Percentiles rank a stretch among this genome's conserved stretches.
phyloP scores from a whole-genome alignment of 2,113 vertebrate species.

The Copsychus sechellarum region DNA sequence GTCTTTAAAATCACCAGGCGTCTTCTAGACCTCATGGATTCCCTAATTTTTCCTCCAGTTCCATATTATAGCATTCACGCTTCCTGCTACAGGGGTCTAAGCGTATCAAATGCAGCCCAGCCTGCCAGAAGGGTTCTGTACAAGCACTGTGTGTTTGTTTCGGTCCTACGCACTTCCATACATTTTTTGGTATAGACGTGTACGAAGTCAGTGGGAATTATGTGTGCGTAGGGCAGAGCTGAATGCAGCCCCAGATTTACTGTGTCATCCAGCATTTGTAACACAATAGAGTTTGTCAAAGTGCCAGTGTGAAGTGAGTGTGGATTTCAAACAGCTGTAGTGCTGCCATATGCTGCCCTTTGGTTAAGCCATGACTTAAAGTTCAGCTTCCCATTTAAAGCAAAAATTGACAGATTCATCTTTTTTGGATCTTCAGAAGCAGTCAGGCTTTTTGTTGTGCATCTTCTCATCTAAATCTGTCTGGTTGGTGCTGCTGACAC shows the following conservation, averaged over 20 bases:
- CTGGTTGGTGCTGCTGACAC: not conserved
- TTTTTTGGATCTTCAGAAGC: slow-evolving; percentile 1
- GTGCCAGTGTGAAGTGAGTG: slow-evolving; percentile 31
- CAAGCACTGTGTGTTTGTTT: not conserved
- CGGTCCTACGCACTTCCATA: not conserved
- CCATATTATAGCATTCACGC: not conserved
- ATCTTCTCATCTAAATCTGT: not conserved
- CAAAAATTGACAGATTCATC: slow-evolving; percentile 45
- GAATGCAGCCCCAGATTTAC: slow-evolving; percentile 8
- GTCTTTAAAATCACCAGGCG: not conserved
- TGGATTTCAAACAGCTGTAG: slow-evolving; percentile 55
- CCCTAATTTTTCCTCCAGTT: not conserved
- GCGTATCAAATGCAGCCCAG: not conserved
- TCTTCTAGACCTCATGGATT: not conserved
- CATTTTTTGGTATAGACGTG: not conserved
- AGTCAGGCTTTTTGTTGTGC: not conserved
- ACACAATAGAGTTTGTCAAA: slow-evolving; percentile 30
- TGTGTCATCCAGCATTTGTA: slow-evolving; percentile 29
- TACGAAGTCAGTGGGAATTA: not conserved
- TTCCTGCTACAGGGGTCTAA: not conserved
- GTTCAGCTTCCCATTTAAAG: slow-evolving; percentile 52
- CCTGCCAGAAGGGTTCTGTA: not conserved
- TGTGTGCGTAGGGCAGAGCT: not conserved
- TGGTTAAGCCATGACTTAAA: slow-evolving; percentile 45
- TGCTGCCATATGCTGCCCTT: slow-evolving; percentile 54